phyloP scores from a whole-genome alignment of 1,140 invertebrate genomes.

The Brachionus koreanus region DNA sequence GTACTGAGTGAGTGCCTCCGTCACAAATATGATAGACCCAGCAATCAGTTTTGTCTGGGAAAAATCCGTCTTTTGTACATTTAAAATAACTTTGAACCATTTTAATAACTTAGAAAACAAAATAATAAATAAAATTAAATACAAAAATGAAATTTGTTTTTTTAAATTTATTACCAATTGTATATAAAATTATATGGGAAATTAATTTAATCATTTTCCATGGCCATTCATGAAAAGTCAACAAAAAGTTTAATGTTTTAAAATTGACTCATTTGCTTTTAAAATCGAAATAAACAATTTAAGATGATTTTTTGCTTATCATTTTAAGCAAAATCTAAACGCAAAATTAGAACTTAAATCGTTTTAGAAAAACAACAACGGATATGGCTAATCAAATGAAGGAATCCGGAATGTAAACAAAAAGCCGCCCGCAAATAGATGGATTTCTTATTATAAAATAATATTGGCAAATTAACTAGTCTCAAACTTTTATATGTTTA shows the following conservation, averaged over 20 bases:
- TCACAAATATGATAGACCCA: constrained; percentile 42
- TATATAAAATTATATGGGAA: not conserved
- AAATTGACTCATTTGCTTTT: not conserved
- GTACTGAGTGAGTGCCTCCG: constrained; percentile 25
- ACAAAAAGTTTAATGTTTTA: not conserved
- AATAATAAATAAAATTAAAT: not conserved
- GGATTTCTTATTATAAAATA: not conserved
- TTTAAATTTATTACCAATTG: not conserved
- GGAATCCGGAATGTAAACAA: not conserved
- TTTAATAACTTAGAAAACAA: constrained; percentile 11
- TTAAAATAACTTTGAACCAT: constrained; percentile 44
- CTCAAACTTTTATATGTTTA: constrained; percentile 9
- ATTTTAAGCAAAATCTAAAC: not conserved
- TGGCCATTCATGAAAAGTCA: not conserved
- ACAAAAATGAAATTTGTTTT: not conserved
- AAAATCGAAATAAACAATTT: not conserved
- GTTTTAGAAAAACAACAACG: not conserved
- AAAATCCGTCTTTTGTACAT: constrained; percentile 44
- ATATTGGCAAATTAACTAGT: not conserved
- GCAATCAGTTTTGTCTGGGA: constrained; percentile 39
- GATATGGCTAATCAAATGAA: not conserved
- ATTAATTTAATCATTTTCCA: constrained; percentile 35
- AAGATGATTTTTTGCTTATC: not conserved
- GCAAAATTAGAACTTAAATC: not conserved
- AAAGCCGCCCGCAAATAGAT: not conserved